Evolutionary conservation across 2,113 vertebrate genomes (phyloP).

Genomic region (Syrrhaptes paradoxus): DNA sequence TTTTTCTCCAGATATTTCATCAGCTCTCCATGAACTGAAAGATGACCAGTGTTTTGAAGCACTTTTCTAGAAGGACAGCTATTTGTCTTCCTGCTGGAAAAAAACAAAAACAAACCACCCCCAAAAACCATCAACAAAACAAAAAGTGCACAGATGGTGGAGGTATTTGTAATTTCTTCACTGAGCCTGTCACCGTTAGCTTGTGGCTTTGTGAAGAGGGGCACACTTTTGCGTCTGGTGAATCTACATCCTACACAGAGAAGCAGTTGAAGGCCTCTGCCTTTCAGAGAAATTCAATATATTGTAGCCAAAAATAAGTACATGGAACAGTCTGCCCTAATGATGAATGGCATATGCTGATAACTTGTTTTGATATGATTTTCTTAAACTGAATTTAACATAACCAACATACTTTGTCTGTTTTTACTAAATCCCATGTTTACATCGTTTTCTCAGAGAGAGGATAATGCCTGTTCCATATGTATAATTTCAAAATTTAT

Average conservation of each 20-base stretch:
- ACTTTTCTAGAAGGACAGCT: background rate
- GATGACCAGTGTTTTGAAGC: background rate
- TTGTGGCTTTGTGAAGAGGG: background rate
- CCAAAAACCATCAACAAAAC: background rate
- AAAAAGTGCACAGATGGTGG: background rate
- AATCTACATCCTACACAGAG: background rate
- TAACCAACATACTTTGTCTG: background rate
- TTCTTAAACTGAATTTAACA: background rate
- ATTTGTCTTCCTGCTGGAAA: background rate
- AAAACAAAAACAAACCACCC: rapidly evolving
- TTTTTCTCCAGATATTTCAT: background rate
- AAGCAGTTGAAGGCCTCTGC: background rate
- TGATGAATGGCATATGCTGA: background rate
- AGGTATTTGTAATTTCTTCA: background rate
- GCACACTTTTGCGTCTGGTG: background rate
- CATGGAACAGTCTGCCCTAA: background rate
- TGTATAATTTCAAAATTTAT: background rate
- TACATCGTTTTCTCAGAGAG: background rate
- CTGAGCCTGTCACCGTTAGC: rapidly evolving
- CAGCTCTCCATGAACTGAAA: background rate
- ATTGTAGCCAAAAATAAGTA: background rate
- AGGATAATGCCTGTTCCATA: background rate
- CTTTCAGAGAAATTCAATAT: background rate
- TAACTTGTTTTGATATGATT: background rate
- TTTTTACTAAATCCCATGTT: background rate